These are phyloP conservation scores for Amiota mariae DNA, from an alignment of 2,888 invertebrate genomes.

Conservation along the genomic window DNA sequence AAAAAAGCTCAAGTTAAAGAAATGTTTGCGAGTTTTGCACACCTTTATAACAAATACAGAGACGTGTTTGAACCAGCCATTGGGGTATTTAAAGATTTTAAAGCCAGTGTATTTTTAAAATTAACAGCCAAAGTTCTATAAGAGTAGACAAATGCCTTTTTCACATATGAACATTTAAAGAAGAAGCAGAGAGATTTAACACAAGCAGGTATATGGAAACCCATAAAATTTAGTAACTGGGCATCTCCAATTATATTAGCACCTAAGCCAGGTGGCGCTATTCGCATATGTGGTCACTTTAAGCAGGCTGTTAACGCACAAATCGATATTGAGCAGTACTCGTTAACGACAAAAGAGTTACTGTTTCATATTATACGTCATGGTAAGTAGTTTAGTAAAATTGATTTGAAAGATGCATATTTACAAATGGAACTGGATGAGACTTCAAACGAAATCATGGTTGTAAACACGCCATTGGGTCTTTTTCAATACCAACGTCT, in stretches of 20 bases:
- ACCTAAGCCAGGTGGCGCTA: conserved; percentile 53
- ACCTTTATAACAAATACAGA: conserved; percentile 6
- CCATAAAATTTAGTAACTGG: conserved; percentile 44
- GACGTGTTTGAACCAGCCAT: conserved; percentile 24
- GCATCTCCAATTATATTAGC: too few species aligned
- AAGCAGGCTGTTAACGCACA: too few species aligned
- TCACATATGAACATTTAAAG: conserved; percentile 39
- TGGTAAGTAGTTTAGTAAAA: conserved; percentile 48
- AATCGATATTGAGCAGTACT: conserved; percentile 53
- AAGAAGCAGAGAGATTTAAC: conserved; percentile 46
- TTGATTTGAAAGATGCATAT: too few species aligned
- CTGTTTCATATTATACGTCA: conserved; percentile 45
- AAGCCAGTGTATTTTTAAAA: conserved; percentile 45
- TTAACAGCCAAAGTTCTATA: conserved; percentile 1
- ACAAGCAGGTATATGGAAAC: conserved; percentile 39
- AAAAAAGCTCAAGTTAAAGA: too few species aligned
- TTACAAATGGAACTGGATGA: conserved; percentile 59
- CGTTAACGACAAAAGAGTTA: conserved; percentile 49
- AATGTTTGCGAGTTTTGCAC: too few species aligned
- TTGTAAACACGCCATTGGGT: conserved; percentile 64
- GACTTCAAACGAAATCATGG: conserved; percentile 53
- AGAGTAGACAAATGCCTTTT: conserved; percentile 24
- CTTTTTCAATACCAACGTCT: conserved; percentile 50
- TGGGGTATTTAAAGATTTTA: conserved; percentile 31
- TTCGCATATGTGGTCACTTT: too few species aligned